Evolutionary conservation across 92 coral and sea anemone species (phyloP), one percentile per base, ranked within the genome.

Genomic region (Porites evermanni): DNA sequence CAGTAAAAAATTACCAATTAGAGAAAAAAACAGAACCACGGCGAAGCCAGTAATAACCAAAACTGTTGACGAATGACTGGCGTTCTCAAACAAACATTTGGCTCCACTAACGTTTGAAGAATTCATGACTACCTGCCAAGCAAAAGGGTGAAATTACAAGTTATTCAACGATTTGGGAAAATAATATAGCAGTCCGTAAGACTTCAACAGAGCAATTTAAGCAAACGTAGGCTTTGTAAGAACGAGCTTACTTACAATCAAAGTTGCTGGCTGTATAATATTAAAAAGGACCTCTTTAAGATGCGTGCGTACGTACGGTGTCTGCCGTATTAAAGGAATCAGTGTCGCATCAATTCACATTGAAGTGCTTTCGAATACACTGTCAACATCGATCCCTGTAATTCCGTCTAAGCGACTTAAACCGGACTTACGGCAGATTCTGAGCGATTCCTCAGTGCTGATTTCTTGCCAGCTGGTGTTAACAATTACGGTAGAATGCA

Each of bases 1-100:
- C 14, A 92, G 80, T 1, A 92, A 82, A 19, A 65, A 56, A 72
- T 92, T 92, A 2, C 94, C 94, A 52, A 92, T 19, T 17, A 92
- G 23, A 2, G 94, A 91, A 12, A 89, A 87, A 11, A 85, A 54
- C 20, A 92, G 82, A 32, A 88, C 78, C 75, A 92, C 14, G 47
- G 44, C n/a, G 64, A 83, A 83, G 12, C 87, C 87, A 5, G 32
- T 8, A 23, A 83, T 83, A 11, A 83, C 73, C 47, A 83, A 73
- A 83, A 54, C 59, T 63, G 16, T 83, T 3, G 87, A 64, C 51
- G 54, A 74, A 13, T 61, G 16, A 17, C 74, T 73, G 51, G 87
- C 64, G 87, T 72, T 74, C 29, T 83, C 87, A 1, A 83, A 53
- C 16, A 79, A 80, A 66, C 87, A 83, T 44, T 81, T 71, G 23